Evolutionary conservation across 2,113 vertebrate genomes (phyloP), one percentile per base, ranked within the genome.

Genomic region (Callithrix jacchus): DNA sequence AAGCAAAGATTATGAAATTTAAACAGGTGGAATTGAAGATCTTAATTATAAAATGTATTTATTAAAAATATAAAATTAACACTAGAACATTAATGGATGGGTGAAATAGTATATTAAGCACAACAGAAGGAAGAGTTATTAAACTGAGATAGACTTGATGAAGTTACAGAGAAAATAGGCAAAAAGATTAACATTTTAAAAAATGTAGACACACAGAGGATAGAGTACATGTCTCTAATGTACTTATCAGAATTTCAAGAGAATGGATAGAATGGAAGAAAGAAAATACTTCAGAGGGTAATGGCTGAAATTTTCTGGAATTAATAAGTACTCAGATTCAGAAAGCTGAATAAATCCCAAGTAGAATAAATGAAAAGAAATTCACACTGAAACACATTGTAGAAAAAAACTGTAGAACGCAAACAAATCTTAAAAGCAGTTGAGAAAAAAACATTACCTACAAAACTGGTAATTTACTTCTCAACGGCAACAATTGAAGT

Each of bases 1-100:
- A 49, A 85, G 86, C 21, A 45, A 92, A 35, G 42, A 73, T 61
- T 93, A 12, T 61, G 79, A 83, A 84, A 70, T 93, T 66, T 73
- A 70, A 91, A 21, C 6, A 64, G 45, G 8, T 3, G 91, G 56
- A 94, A 91, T 17, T 14, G 17, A 84, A 89, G 35, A 56, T 84
- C 6, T 6, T 68, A 80, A 70, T 45, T 79, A 32, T 40, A 54
- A 54, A 87, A 93, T 77, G 25, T 71, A 89, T 54, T 52, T 23
- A 89, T 74, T 95, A 86, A 92, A 95, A 80, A 66, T 61, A 68
- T 37, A 74, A 76, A 87, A 80, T 64, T 89, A 32, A 25, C 56
- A 94, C 68, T 80, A 90, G 40, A 93, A 88, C n/a, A 42, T 96
- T 77, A 88, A 71, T 86, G 49, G 45, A 30, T 79, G 25, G 17